Evolutionary conservation across 2,113 vertebrate species (phyloP), one percentile per base, ranked within the genome.

Genomic region (Chloroceryle aenea): DNA sequence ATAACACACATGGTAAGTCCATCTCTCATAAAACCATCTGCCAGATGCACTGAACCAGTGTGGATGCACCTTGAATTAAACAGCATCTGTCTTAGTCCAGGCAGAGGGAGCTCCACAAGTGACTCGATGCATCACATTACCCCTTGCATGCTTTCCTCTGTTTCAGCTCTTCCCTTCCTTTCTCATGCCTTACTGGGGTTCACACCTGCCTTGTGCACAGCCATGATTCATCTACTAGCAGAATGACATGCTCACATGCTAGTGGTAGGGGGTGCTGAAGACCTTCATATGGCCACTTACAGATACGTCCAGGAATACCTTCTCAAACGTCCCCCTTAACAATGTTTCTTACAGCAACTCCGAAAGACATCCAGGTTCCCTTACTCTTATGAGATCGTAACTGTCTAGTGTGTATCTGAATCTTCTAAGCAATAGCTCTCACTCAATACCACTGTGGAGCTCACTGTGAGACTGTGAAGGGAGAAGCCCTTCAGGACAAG

Each of bases 161-260:
- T 52, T 77, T 79, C 73, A 72, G 23, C 63, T 55, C 62, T 67
- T 48, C 19, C 30, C 25, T 59, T 56, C 40, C 14, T 52, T 69
- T 47, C 59, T 72, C 27, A 30, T 10, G 20, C 29, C n/a, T 63
- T 53, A 36, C 4, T 29, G n/a, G 40, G 34, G 16, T 42, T 85
- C 71, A 64, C 21, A 52, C 7, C 26, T 36, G n/a, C 19, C 48
- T 59, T 30, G 21, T 27, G 45, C 43, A 55, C 12, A 80, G n/a
- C 43, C 32, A 64, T 29, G 45, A 78, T 36, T 69, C 15, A 53
- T 25, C 66, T 30, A 45, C 68, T 36, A 93, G 52, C 26, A 71
- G 64, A 67, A 66, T 0, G 2, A 40, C 36, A 67, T 0, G 19
- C 3, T 1, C 52, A 22, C 5, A 9, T 21, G 32, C 8, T 18